Evolutionary conservation across 2,113 vertebrate species (phyloP), one percentile per base, ranked within the genome.

Genomic region (Chrysemys picta): DNA sequence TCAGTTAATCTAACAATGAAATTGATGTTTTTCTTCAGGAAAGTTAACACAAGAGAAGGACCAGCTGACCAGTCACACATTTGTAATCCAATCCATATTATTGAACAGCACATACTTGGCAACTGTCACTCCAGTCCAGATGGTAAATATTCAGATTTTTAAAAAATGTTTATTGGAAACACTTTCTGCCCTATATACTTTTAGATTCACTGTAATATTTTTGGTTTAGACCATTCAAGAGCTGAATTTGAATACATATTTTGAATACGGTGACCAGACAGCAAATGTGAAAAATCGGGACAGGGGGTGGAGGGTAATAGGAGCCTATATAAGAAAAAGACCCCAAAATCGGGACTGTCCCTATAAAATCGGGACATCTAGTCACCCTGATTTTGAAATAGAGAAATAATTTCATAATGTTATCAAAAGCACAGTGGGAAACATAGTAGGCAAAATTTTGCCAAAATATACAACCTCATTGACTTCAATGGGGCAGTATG

Each of bases 161-260:
- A 59, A 22, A 6, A 6, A 35, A 75, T 17, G 21, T 17, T 87
- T 53, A 22, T 81, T 59, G 31, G 1, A 86, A 56, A 31, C 5
- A 1, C 5, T 76, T 89, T 80, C n/a, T 49, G 59, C 4, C 50
- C 17, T 93, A 35, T 82, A 89, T 45, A 95, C 91, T 86, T 96
- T 80, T 91, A 96, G 87, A 90, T 76, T 79, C 89, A 89, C 86
- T 93, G 88, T 84, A 88, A 93, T 91, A 69, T 86, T 93, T 95
- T 89, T 85, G 47, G 89, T 79, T 96, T 96, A 91, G 91, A 75
- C 87, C 93, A 91, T 89, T 93, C 29, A 92, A 95, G 54, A 89
- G 83, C 91, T 97, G 81, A 42, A 85, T 95, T 95, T 97, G 87
- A 93, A 87, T 85, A 79, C 50, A 6, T 83, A 95, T 93, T 89